Evolutionary conservation across 2,797 vertebrate genomes (phyloP), one percentile per base, ranked within the genome.

Genomic region (Melanitta fusca): DNA sequence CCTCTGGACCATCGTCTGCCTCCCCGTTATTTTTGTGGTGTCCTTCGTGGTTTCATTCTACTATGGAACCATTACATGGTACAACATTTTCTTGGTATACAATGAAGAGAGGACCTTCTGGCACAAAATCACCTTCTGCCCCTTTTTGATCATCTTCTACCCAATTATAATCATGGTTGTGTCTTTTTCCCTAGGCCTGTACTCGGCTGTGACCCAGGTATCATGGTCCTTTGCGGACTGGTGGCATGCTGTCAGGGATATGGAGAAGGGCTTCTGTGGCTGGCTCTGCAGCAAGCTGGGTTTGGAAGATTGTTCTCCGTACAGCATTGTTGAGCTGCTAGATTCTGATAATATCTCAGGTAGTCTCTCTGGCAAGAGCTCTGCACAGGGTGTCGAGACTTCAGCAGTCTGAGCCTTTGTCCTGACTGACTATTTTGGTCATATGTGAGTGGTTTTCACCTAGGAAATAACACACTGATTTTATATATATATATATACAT

Each of bases 41-140:
- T 99, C 99, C 45, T 99, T 99, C 4, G 98, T 99, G 85, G 99
- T 99, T 84, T 99, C 99, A 24, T 99, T 99, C 97, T 99, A 99
- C 98, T 99, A 99, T 5, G 99, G 99, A 95, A 99, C 99, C 7
- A 99, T 99, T 96, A 99, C 99, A 85, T 99, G 99, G 99, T 99
- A 99, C 97, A 99, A 99, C 38, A 98, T 99, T 85, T 99, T 99
- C 97, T 98, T 99, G 91, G 99, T 99, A 75, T 99, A 99, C 98
- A 99, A 99, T 1, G 99, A 99, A 97, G 99, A 99, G 93, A 99
- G 99, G 98, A 99, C 99, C 91, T 99, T 99, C 97, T 99, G 99
- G 99, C 99, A 99, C 97, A 99, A 99, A 98, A 99, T 99, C 41
- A 99, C 99, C 3, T 98, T 98, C 87, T 99, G 99, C 91, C 99